Conservation (phyloP, 2,797 vertebrate genomes). For the Tapera naevia region DNA sequence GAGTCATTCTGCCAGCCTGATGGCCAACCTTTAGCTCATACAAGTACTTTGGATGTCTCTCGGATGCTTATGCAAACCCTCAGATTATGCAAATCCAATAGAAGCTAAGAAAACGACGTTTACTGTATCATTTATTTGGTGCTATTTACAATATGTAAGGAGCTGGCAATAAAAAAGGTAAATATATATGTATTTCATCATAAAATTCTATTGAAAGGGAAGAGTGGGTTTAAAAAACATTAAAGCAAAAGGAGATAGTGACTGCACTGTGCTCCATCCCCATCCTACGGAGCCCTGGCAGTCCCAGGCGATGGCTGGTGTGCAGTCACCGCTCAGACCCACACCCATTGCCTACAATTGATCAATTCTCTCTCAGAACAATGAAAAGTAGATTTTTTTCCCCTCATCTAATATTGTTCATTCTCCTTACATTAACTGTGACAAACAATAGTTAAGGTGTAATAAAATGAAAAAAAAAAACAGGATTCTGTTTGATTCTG, state of each 20-base stretch:
- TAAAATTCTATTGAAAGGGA: not conserved
- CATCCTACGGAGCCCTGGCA: not conserved
- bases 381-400: not conserved
- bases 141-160: not conserved
- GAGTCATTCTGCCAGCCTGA: not conserved
- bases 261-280: not conserved
- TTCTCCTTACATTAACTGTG: not conserved
- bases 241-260: not conserved
- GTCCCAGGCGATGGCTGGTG: not conserved
- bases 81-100: not conserved
- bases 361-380: conserved; percentile 1
- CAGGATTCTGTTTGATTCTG: not conserved
- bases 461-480: not conserved
- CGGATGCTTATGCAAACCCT: not conserved
- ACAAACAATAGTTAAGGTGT: not conserved
- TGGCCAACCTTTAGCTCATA: not conserved
- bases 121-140: not conserved
- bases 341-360: not conserved
- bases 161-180: not conserved
- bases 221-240: not conserved
- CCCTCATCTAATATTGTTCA: not conserved
- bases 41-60: not conserved
- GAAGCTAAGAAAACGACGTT: not conserved
- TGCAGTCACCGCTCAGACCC: not conserved
- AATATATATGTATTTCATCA: not conserved